Evolutionary conservation across 2,113 vertebrate genomes (phyloP), one percentile per base, ranked within the genome.

Genomic region (Atrichornis clamosus): DNA sequence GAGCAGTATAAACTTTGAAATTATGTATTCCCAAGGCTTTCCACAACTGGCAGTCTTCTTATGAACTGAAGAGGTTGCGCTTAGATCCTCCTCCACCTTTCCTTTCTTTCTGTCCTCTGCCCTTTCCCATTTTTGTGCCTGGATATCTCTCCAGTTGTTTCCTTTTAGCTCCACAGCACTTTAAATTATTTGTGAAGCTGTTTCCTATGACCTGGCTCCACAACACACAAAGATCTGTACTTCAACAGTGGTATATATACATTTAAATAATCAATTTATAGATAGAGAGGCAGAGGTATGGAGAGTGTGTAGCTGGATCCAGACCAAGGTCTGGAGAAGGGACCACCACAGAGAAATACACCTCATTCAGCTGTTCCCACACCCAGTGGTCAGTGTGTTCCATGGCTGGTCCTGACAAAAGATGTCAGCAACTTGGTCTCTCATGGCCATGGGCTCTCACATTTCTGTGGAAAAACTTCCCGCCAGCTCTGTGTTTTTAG

Each of bases 381-480:
- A 46, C 21, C 22, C 30, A 11, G 9, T 3, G 20, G 37, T 28
- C 80, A 69, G n/a, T 1, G 10, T 4, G 4, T 14, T 28, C 63
- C 10, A 3, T 0, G 18, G 46, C n/a, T 64, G 35, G 1, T 88
- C n/a, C 35, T 22, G 15, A 56, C 2, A 2, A 27, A 42, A 37
- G 39, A 30, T 18, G 3, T 4, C 33, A 53, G 64, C 18, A 69
- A 6, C 21, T 63, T 13, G 17, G 18, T 50, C 64, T 42, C 58
- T 46, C 0, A 1, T 24, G 13, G 26, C 33, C n/a, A 22, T 0
- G 1, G 32, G 55, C 59, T 53, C 49, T 53, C 59, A 32, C 7
- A 5, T 28, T 60, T 35, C 55, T 41, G 20, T 30, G 20, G 10
- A 63, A 67, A 35, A 21, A 11, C 41, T 56, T 52, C 59, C 56